These are phyloP conservation scores for Macrosiphum euphorbiae DNA, from an alignment of 2,888 invertebrate species.

Conservation along the genomic window DNA sequence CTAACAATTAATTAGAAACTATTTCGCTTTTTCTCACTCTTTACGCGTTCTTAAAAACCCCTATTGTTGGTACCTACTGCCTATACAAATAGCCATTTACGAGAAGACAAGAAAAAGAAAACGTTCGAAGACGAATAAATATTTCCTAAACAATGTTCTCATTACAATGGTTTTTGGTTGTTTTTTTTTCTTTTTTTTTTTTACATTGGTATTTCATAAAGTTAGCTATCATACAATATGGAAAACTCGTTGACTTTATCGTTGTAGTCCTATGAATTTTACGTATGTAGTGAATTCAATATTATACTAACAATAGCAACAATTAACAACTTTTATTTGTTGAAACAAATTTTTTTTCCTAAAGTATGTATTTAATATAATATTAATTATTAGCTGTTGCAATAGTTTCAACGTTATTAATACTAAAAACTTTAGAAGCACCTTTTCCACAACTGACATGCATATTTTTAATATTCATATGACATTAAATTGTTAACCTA, in stretches of 20 bases:
- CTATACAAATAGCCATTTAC: not conserved
- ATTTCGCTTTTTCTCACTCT: not conserved
- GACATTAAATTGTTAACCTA: not conserved
- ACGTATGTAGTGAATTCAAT: not conserved
- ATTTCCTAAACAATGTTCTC: not conserved
- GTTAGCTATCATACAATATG: no score
- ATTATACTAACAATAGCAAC: not conserved
- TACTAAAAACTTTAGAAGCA: not conserved
- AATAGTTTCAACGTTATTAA: not conserved
- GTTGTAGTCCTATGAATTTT: not conserved
- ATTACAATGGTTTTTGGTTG: not conserved
- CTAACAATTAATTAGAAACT: not conserved
- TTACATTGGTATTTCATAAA: no score
- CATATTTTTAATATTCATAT: not conserved
- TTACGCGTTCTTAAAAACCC: not conserved
- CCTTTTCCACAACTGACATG: not conserved
- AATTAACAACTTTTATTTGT: not conserved
- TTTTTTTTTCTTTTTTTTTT: not conserved
- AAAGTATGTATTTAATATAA: not conserved
- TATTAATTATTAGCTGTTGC: not conserved
- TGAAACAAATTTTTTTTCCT: not conserved
- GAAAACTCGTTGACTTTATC: not conserved
- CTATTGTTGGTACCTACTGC: not conserved
- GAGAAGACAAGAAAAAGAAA: not conserved
- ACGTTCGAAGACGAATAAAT: not conserved